phyloP scores from a whole-genome alignment of 2,888 invertebrate genomes.

The Auanema freiburgensis region DNA sequence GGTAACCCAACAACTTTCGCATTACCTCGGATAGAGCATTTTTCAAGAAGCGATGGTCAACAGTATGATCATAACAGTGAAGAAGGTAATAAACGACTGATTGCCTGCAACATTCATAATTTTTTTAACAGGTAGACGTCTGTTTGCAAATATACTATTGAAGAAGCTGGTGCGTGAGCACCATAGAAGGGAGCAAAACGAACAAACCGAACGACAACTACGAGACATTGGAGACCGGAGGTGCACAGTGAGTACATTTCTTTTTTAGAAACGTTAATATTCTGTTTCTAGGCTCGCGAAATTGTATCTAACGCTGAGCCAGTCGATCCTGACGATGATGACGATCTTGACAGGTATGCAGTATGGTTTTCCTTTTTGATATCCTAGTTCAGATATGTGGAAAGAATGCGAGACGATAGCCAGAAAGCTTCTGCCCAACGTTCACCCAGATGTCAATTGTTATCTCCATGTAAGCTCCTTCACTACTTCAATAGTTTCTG shows the following conservation, averaged over 20 bases:
- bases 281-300: slow-evolving; percentile 43
- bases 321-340: slow-evolving; percentile 48
- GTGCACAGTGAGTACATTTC: slow-evolving; percentile 27
- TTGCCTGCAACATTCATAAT: no score
- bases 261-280: neutral
- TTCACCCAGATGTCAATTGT: neutral
- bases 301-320: slow-evolving; percentile 38
- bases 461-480: slow-evolving; percentile 7
- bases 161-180: slow-evolving; percentile 38
- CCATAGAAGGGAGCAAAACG: slow-evolving; percentile 35
- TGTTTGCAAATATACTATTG: slow-evolving; percentile 31
- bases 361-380: slow-evolving; percentile 6
- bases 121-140: slow-evolving; percentile 11
- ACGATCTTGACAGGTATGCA: slow-evolving; percentile 34
- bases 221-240: slow-evolving; percentile 43
- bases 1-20: slow-evolving; percentile 36
- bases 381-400: neutral
- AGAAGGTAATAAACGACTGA: slow-evolving; percentile 44
- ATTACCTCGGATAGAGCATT: slow-evolving; percentile 40
- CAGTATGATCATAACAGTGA: slow-evolving; percentile 47
- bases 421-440: slow-evolving; percentile 9
- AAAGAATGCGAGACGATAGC: slow-evolving; percentile 9
- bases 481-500: neutral
- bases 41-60: slow-evolving; percentile 20
- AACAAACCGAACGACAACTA: slow-evolving; percentile 46